phyloP scores from a whole-genome alignment of 1,140 invertebrate genomes.

The Hycleus phaleratus region DNA sequence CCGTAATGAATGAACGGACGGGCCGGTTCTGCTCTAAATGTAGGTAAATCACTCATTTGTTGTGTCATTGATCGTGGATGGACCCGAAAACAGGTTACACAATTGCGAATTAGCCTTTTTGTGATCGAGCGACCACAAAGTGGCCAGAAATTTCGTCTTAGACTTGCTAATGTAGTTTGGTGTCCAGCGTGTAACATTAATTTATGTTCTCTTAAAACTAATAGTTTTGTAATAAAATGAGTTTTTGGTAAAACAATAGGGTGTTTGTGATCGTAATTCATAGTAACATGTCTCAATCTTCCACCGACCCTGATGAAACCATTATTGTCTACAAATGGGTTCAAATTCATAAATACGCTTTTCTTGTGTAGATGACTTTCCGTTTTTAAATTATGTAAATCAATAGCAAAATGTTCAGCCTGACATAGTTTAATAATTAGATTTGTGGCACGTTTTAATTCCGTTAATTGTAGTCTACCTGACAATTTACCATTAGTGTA shows the following conservation, averaged over 20 bases:
- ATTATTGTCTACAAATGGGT: conserved; percentile 37
- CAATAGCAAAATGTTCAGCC: conserved; percentile 2
- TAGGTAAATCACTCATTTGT: conserved; percentile 37
- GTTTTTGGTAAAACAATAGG: neutral
- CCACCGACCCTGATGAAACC: conserved; percentile 40
- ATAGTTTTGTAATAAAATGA: conserved; percentile 26
- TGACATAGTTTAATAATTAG: conserved; percentile 2
- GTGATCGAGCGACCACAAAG: conserved; percentile 21
- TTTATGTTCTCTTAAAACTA: conserved; percentile 26
- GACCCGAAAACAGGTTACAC: conserved; percentile 9
- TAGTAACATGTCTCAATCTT: conserved; percentile 7
- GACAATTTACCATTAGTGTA: neutral
- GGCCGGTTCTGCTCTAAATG: conserved; percentile 20
- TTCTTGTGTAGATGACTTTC: neutral
- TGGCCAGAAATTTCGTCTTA: conserved; percentile 29
- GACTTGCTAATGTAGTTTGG: conserved; percentile 21
- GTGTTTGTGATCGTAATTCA: no score
- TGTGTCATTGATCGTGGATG: conserved; percentile 2
- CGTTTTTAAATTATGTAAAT: conserved; percentile 5
- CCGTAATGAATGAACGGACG: conserved; percentile 28
- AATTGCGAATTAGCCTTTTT: conserved; percentile 14
- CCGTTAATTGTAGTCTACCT: conserved; percentile 3
- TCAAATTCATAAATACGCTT: conserved; percentile 25
- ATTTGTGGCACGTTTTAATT: neutral
- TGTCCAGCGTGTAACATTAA: conserved; percentile 27